phyloP scores from a whole-genome alignment of 2,797 vertebrate species.

The Atherinosoma microstoma region DNA sequence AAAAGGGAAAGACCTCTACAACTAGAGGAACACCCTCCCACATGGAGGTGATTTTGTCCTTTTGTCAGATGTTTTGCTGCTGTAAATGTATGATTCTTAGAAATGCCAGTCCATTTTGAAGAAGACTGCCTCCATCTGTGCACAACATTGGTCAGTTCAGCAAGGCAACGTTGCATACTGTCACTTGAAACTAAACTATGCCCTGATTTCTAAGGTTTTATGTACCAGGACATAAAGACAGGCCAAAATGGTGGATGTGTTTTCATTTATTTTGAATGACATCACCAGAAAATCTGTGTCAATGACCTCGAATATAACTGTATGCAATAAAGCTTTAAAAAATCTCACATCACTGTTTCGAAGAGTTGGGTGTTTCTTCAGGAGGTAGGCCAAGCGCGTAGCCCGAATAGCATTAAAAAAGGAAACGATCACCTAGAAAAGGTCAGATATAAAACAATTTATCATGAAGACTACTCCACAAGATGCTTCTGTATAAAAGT shows the following conservation, averaged over 20 bases:
- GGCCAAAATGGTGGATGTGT: neutral
- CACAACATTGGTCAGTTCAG: neutral
- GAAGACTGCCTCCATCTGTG: neutral
- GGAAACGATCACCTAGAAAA: slow-evolving; percentile 85
- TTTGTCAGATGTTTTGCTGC: neutral
- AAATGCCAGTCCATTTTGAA: neutral
- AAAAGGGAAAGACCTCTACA: neutral
- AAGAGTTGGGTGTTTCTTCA: slow-evolving; percentile 81
- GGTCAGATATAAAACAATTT: slow-evolving; percentile 7
- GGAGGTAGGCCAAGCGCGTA: slow-evolving; percentile 88
- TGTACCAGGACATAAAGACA: neutral
- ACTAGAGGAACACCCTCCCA: neutral
- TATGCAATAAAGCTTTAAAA: neutral
- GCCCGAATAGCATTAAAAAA: slow-evolving; percentile 92
- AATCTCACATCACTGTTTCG: slow-evolving; percentile 85
- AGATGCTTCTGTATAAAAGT: neutral
- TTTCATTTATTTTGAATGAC: neutral
- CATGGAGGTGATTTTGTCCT: neutral
- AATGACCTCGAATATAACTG: neutral
- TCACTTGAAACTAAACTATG: neutral
- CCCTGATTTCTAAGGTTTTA: neutral
- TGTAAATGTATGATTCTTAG: neutral
- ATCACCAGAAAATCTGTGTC: neutral
- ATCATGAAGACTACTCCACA: neutral
- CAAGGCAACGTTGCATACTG: neutral